These are phyloP conservation scores for Ericerus pela DNA, from an alignment of 1,140 invertebrate species.

Conservation along the genomic window DNA sequence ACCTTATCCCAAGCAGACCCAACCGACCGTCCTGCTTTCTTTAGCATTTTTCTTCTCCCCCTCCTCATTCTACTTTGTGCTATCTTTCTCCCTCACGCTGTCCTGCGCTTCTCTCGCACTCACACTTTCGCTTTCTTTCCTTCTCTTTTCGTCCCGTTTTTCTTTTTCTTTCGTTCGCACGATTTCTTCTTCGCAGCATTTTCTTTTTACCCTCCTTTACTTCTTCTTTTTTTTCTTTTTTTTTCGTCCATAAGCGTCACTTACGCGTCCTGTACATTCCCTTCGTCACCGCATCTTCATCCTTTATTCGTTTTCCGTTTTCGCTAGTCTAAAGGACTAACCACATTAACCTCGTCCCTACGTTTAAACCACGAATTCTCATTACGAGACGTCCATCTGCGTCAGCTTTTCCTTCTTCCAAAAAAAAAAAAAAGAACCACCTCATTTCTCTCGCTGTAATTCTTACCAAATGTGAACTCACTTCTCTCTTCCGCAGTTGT, in stretches of 20 bases:
- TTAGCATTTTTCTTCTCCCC: background rate
- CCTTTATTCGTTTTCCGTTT: too few species aligned
- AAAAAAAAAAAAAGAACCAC: too few species aligned
- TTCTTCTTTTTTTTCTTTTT: too few species aligned
- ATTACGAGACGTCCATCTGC: constrained; percentile 11
- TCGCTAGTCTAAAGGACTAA: too few species aligned
- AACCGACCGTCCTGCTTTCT: background rate
- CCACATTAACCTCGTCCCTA: constrained; percentile 10
- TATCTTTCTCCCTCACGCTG: background rate
- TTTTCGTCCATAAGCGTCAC: too few species aligned
- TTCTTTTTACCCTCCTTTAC: too few species aligned
- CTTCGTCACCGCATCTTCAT: too few species aligned
- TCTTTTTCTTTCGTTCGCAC: too few species aligned
- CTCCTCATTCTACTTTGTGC: background rate
- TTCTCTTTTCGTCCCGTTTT: too few species aligned
- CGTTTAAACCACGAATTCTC: constrained; percentile 7
- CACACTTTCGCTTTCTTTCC: background rate
- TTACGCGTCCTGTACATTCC: too few species aligned
- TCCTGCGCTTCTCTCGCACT: background rate
- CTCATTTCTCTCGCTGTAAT: background rate
- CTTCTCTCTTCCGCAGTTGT: background rate
- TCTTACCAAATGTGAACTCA: constrained; percentile 12
- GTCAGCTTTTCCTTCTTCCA: background rate
- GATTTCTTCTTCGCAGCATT: too few species aligned
- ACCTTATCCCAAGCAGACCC: background rate